Evolutionary conservation across 2,113 vertebrate species (phyloP), one percentile per base, ranked within the genome.

Genomic region (Podocnemis expansa): DNA sequence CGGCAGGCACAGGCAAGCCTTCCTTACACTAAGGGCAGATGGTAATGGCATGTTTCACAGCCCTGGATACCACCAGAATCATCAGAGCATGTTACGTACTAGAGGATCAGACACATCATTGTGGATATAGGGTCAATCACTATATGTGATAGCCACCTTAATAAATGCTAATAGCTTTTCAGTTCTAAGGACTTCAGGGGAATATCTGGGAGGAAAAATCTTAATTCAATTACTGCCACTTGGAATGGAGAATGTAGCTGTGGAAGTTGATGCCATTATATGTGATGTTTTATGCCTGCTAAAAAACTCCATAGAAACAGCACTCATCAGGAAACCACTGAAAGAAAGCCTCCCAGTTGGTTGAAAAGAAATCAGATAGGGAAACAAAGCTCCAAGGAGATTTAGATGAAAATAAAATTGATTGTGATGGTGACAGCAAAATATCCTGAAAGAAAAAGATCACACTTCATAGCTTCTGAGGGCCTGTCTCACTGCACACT

Each of bases 401-500:
- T 67, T 83, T 70, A 38, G 34, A 56, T 45, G 17, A 19, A 29
- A 94, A 22, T 78, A n/a, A 90, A 60, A 60, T 34, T 16, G 22
- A 3, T 79, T 85, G 51, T 91, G 84, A 43, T 9, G 60, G 34
- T 70, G 73, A 2, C 54, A 16, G 88, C 54, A 78, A 91, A 78
- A 58, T 43, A 3, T 83, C 47, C 56, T 93, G 1, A 2, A 63
- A 94, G 78, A 58, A 11, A 90, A 85, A 4, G 6, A 3, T 2
- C 3, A 1, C 14, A 29, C 70, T 85, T 70, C 38, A 79, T 82
- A 51, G 1, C 1, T 78, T 91, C 89, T 90, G 10, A 60, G 34
- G 76, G 0, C 56, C 31, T 43, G 80, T 24, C 55, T 60, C 0
- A 0, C 14, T 63, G 5, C 0, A 0, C 87, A 45, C 75, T 29